phyloP scores from a whole-genome alignment of 2,888 invertebrate species.

The Nemotelus pantherinus region DNA sequence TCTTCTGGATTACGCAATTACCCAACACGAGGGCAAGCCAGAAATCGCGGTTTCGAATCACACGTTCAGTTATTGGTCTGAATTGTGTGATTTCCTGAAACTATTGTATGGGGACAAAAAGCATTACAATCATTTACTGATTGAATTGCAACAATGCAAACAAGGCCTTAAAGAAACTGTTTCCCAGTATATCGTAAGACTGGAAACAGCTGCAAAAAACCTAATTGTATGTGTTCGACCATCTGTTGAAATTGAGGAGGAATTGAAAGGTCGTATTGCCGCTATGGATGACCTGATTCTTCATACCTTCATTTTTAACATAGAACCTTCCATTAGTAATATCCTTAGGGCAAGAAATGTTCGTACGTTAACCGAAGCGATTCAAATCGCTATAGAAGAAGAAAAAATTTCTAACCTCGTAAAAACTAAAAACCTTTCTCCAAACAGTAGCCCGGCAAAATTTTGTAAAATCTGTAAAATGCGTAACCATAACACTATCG shows the following conservation, averaged over 20 bases:
- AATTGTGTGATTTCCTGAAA: slow-evolving; percentile 38
- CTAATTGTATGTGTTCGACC: too few species aligned
- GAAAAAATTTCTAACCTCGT: slow-evolving; percentile 43
- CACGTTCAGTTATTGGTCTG: slow-evolving; percentile 30
- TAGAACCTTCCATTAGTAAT: slow-evolving; percentile 37
- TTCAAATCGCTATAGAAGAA: slow-evolving; percentile 37
- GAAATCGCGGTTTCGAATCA: slow-evolving; percentile 39
- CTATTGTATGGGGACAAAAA: slow-evolving; percentile 37
- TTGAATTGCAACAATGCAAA: slow-evolving; percentile 26
- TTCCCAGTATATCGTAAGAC: slow-evolving; percentile 36
- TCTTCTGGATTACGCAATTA: slow-evolving; percentile 14
- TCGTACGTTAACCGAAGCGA: slow-evolving; percentile 33
- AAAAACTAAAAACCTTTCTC: not conserved
- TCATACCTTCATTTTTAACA: slow-evolving; percentile 40
- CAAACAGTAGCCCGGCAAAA: not conserved
- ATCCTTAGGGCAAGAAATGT: slow-evolving; percentile 43
- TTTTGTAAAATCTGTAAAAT: slow-evolving; percentile 16
- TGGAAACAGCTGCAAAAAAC: too few species aligned
- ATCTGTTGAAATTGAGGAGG: too few species aligned
- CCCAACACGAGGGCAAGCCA: slow-evolving; percentile 45
- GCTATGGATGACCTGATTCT: too few species aligned
- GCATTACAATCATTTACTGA: slow-evolving; percentile 35
- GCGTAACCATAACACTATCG: not conserved
- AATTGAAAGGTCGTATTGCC: too few species aligned
- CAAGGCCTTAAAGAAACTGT: slow-evolving; percentile 24